A percentile compares a stretch with the other conserved stretches of the same genome.
These are phyloP conservation scores for Pristiophorus japonicus DNA, from an alignment of 2,113 vertebrate species.

Conservation along the genomic window DNA sequence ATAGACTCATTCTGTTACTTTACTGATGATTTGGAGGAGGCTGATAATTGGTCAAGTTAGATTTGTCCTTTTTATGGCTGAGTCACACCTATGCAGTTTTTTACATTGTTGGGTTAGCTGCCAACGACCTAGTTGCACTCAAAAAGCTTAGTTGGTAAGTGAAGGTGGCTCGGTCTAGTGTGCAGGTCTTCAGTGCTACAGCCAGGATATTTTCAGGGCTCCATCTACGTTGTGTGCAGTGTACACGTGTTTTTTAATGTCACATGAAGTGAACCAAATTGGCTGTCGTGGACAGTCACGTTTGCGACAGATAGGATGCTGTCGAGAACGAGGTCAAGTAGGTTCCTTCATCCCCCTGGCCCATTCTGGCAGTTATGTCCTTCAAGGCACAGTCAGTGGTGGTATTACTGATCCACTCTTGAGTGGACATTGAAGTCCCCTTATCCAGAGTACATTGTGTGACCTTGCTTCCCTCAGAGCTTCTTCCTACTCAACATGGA, in stretches of 20 bases:
- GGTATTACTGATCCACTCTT: neutral
- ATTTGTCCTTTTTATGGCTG: neutral
- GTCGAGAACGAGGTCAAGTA: neutral
- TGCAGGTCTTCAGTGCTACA: neutral
- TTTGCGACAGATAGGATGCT: neutral
- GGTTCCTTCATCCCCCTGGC: neutral
- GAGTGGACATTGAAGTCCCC: fast-evolving
- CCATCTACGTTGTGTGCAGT: neutral
- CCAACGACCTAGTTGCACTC: too few species aligned
- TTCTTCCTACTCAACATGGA: neutral
- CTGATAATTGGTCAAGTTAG: neutral
- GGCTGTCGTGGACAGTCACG: neutral
- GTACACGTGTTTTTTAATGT: too few species aligned
- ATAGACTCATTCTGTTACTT: too few species aligned
- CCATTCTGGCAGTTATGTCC: neutral
- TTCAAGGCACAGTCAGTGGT: neutral
- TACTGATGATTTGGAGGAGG: neutral
- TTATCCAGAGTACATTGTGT: neutral
- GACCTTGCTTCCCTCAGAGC: neutral
- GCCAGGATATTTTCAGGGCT: neutral
- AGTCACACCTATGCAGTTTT: too few species aligned
- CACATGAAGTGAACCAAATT: neutral
- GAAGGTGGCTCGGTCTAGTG: too few species aligned
- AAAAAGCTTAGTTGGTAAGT: too few species aligned
- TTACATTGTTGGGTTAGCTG: too few species aligned